Evolutionary conservation across 2,888 invertebrate species (phyloP).

Genomic region (Mamestra brassicae): DNA sequence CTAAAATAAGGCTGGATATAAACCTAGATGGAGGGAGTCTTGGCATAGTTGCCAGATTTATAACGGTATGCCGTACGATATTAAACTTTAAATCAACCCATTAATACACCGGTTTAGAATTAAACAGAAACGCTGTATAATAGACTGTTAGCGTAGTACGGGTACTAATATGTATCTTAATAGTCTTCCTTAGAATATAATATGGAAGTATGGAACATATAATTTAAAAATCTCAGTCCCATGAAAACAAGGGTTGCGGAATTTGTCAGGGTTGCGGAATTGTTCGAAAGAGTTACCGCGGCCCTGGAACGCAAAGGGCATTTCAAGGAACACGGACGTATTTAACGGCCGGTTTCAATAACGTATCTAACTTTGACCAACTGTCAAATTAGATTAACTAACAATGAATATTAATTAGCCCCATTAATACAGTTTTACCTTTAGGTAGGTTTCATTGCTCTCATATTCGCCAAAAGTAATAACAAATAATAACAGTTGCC

Average conservation of each 20-base stretch:
- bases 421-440: background rate
- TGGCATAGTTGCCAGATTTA: constrained; percentile 46
- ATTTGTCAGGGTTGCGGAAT: too few relatives aligned
- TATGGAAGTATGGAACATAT: background rate
- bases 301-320: too few relatives aligned
- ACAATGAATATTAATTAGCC: too few relatives aligned
- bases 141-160: background rate
- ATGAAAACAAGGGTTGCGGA: background rate
- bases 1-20: constrained; percentile 35
- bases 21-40: constrained; percentile 45
- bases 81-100: constrained; percentile 47
- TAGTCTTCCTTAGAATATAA: background rate
- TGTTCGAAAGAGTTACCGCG: too few relatives aligned
- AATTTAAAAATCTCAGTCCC: background rate
- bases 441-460: background rate
- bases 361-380: too few relatives aligned
- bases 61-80: constrained; percentile 40
- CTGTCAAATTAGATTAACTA: too few relatives aligned
- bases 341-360: too few relatives aligned
- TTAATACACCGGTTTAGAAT: constrained; percentile 12
- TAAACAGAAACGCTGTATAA: background rate
- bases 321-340: too few relatives aligned
- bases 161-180: constrained; percentile 8
- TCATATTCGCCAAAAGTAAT: constrained; percentile 2
- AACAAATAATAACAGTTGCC: constrained; percentile 16